phyloP scores from a whole-genome alignment of 2,113 vertebrate genomes.

The Ammodytes marinus region DNA sequence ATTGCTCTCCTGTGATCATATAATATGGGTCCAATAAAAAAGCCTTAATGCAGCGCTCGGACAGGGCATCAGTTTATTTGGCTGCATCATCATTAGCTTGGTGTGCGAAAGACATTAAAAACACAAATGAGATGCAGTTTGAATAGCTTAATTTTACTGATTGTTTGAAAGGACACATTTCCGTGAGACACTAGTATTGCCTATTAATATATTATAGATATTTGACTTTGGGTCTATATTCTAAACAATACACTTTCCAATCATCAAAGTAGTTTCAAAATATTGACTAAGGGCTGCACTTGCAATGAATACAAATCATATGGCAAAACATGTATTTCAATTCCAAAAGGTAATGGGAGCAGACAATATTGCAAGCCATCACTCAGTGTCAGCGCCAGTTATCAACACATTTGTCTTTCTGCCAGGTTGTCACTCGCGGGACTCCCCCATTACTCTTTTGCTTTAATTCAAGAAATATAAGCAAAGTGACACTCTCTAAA shows the following conservation, averaged over 20 bases:
- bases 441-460: constrained; percentile 66
- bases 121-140: constrained; percentile 11
- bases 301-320: constrained; percentile 85
- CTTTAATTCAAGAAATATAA: constrained; percentile 57
- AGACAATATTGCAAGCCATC: constrained; percentile 84
- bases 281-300: constrained; percentile 59
- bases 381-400: constrained; percentile 85
- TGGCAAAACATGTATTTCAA: constrained; percentile 82
- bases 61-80: constrained; percentile 54
- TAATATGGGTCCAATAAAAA: constrained; percentile 65
- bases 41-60: constrained; percentile 30
- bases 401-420: constrained; percentile 86
- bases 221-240: not conserved
- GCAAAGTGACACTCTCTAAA: constrained; percentile 47
- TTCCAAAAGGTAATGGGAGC: constrained; percentile 84
- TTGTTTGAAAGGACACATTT: no score
- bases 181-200: no score
- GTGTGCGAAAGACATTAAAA: constrained; percentile 29
- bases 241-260: constrained; percentile 9
- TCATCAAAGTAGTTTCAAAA: constrained; percentile 33
- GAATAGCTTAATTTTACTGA: not conserved
- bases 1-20: constrained; percentile 63
- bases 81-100: constrained; percentile 52
- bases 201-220: not conserved
- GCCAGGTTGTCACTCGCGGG: constrained; percentile 76